Base-by-base conservation (phyloP, 2,888 invertebrate genomes). In the Muschampia plurimacula region DNA sequence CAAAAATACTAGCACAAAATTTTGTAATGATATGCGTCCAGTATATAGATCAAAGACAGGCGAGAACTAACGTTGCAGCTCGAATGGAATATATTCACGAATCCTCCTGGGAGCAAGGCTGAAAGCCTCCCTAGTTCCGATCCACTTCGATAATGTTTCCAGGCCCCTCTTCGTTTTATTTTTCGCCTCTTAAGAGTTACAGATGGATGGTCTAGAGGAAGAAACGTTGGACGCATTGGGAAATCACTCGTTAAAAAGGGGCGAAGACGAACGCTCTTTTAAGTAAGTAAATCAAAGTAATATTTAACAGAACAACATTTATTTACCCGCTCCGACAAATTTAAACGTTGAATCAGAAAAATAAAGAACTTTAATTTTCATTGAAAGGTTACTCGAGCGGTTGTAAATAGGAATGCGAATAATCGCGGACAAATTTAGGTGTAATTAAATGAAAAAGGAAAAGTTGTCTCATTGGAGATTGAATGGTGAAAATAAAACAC, bases 91-190 rank as follows among this genome's bases (percentile, higher is more conserved):
- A 63, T 68, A 68, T 71, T 71, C 49, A 67, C 52, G 32, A 60
- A 83, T 76, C 82, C 87, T 81, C 86, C 68, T 66, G 84, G 83
- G 87, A 81, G 75, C 75, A 73, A 72, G 75, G 77, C 82, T 84
- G 83, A 87, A 86, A 87, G 88, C 84, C 83, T 81, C 78, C 78
- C 78, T 78, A 80, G 82, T 82, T 83, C 81, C 81, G 81, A 82
- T 84, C 81, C 82, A 80, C 82, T 81, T 81, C 83, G 81, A 85
- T 86, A 85, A 86, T 86, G 84, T 82, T 82, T 79, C 77, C 77
- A 79, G 83, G 79, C 78, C 82, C 79, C 79, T 78, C 78, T 79
- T 76, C 79, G 79, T 82, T 86, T 85, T 84, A 82, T 84, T 85
- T 83, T 82, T 79, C 78, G 73, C 76, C 74, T 78, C 78, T 78